Evolutionary conservation across 1,140 invertebrate species (phyloP), one percentile per base, ranked within the genome.

Genomic region (Sycophila sp.): DNA sequence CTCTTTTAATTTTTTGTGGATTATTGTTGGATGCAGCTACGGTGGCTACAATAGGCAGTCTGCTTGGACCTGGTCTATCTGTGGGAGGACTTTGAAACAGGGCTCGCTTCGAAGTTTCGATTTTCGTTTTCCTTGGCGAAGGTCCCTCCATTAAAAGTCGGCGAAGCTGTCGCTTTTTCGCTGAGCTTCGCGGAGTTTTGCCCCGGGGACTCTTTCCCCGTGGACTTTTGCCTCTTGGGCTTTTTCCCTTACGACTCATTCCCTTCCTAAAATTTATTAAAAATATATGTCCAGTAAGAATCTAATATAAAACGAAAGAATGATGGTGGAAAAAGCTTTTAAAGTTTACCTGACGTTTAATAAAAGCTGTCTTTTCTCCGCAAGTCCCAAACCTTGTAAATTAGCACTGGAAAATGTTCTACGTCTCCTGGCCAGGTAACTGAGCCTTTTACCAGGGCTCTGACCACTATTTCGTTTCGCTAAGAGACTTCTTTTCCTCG

Each of bases 371-470:
- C 79, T 84, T 49, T 84, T 86, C 67, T 85, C 78, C 2, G 77
- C 66, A 38, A 80, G 64, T 26, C 77, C 76, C 38, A 85, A 51
- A 60, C 74, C 79, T 66, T 84, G 80, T 22, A 87, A 77, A 77
- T 86, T 87, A 5, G 83, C 85, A 65, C 87, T 91, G 32, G 89
- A 91, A 78, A 92, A 92, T 4, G 90, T 90, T 71, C 89, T 88
- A 42, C 90, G 81, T 19, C 91, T 81, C 40, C 87, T 87, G 0
- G 91, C 90, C 66, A 93, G 83, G 77, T 92, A 90, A 56, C 89
- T 92, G 36, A 92, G 77, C 38, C 91, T 82, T 62, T 90, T 88
- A 0, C 91, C 90, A 0, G 91, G 91, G 38, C 91, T 92, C 75
- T 90, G 89, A 2, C 86, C 87, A 68, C 85, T 87, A 53, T 80